Conservation (phyloP, 2,113 vertebrate species). For the Anthoscopus minutus region DNA sequence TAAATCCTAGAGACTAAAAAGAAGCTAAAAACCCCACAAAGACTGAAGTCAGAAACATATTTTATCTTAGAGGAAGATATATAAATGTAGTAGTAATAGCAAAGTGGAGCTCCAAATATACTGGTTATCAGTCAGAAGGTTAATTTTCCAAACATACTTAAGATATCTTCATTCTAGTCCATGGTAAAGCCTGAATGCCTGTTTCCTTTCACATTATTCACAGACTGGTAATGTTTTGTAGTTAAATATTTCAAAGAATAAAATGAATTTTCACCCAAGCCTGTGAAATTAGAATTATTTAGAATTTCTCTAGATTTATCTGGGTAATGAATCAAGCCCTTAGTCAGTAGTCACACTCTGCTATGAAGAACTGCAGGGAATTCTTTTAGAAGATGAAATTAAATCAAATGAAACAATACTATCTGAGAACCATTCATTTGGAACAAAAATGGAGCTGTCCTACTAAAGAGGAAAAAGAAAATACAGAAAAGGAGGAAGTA, state of each 20-base stretch:
- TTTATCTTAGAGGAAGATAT: neutral
- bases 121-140: neutral
- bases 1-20: neutral
- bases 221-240: neutral
- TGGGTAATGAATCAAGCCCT: neutral
- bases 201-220: neutral
- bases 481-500: neutral
- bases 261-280: neutral
- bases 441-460: fast-evolving
- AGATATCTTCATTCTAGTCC: neutral
- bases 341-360: neutral
- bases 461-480: neutral
- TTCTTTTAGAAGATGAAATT: neutral
- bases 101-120: neutral
- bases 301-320: neutral
- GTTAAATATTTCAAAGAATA: neutral
- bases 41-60: neutral
- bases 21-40: neutral
- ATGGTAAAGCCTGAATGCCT: neutral
- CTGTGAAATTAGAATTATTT: neutral
- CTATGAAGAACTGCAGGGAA: neutral
- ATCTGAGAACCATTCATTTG: neutral
- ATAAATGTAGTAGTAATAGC: neutral
- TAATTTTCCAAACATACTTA: neutral
- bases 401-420: neutral